A percentile compares a stretch with the other conserved stretches of the same genome.
These are phyloP conservation scores for Epinotia bilunana DNA, from an alignment of 2,888 invertebrate species.

Conservation along the genomic window DNA sequence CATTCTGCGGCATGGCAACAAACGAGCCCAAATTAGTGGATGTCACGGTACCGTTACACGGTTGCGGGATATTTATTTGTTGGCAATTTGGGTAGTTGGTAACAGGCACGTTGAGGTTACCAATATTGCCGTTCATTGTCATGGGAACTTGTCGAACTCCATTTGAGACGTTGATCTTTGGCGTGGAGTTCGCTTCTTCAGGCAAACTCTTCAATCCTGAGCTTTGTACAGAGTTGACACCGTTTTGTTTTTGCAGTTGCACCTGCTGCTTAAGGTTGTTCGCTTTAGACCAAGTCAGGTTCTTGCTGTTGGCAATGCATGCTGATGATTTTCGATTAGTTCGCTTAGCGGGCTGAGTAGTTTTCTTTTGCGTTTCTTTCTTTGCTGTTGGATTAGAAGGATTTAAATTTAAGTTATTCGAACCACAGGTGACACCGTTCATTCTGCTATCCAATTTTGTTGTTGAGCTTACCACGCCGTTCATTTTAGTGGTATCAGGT, in stretches of 20 bases:
- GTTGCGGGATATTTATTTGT: slow-evolving; percentile 74
- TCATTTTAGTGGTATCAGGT: slow-evolving; percentile 64
- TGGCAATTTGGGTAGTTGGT: slow-evolving; percentile 77
- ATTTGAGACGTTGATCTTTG: slow-evolving; percentile 76
- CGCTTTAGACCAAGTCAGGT: slow-evolving; percentile 79
- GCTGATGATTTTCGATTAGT: slow-evolving; percentile 79
- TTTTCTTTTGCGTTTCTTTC: slow-evolving; percentile 68
- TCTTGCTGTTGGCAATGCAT: slow-evolving; percentile 79
- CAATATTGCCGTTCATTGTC: slow-evolving; percentile 70
- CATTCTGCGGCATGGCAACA: slow-evolving; percentile 81
- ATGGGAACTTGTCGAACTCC: slow-evolving; percentile 74
- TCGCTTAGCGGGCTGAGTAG: slow-evolving; percentile 63
- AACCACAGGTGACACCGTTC: slow-evolving; percentile 79
- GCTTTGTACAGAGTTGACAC: slow-evolving; percentile 62
- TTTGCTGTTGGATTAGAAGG: slow-evolving; percentile 64
- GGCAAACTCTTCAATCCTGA: slow-evolving; percentile 58
- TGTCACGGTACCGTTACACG: slow-evolving; percentile 72
- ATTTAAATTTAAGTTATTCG: slow-evolving; percentile 75
- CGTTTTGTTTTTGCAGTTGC: slow-evolving; percentile 76
- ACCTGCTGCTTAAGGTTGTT: slow-evolving; percentile 79
- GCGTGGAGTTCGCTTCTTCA: slow-evolving; percentile 70
- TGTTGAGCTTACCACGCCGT: slow-evolving; percentile 75
- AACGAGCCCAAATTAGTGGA: slow-evolving; percentile 77
- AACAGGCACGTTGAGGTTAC: slow-evolving; percentile 73
- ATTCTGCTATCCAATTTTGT: slow-evolving; percentile 78